These are phyloP conservation scores for Charadrius vociferus DNA, from an alignment of 2,113 vertebrate species.

Conservation along the genomic window DNA sequence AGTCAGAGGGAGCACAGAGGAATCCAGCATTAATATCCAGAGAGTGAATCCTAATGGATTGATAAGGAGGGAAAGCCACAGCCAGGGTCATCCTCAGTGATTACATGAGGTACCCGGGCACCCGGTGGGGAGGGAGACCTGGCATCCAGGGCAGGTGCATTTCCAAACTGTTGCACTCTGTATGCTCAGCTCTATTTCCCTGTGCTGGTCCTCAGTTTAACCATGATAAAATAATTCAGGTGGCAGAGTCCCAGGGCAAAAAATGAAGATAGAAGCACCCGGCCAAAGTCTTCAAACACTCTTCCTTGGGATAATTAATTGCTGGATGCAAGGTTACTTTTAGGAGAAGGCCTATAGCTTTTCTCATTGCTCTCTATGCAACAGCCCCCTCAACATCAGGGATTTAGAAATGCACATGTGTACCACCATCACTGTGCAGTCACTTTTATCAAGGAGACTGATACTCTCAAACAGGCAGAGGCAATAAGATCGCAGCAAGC, in stretches of 20 bases:
- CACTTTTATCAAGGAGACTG: background rate
- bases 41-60: background rate
- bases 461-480: background rate
- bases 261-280: background rate
- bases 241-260: background rate
- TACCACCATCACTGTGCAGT: background rate
- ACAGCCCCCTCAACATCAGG: background rate
- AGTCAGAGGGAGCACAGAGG: background rate
- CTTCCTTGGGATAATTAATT: background rate
- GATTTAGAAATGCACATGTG: background rate
- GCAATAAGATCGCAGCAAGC: background rate
- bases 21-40: background rate
- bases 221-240: background rate
- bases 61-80: background rate
- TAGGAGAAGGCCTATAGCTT: background rate
- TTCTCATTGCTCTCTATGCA: background rate
- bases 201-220: background rate
- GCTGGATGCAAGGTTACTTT: background rate
- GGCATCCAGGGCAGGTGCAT: rapidly evolving
- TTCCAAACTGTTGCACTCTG: rapidly evolving
- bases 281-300: background rate
- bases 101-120: background rate
- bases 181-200: background rate
- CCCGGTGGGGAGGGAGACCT: rapidly evolving
- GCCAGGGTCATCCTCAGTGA: background rate